Base-by-base conservation (phyloP, 2,888 invertebrate genomes). In the Noctua fimbriata region DNA sequence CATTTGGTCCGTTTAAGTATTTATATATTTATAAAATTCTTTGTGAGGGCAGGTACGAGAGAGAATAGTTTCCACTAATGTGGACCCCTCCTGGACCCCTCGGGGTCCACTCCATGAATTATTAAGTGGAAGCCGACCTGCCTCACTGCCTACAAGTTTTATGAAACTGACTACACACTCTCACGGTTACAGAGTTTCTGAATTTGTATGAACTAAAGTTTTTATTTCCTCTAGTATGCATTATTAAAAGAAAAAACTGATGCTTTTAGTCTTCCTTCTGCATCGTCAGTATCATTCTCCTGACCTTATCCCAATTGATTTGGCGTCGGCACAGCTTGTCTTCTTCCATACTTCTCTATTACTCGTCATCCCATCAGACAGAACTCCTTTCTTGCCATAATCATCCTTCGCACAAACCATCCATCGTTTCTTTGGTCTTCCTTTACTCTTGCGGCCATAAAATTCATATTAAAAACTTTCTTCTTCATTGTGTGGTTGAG, bases 21-120 rank as follows among this genome's bases (percentile, higher is more conserved):
- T 84, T 72, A 79, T 78, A 70, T 76, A 84, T 87, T 76, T 81
- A 83, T 81, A 78, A 76, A 77, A 83, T 82, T 81, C 79, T 73
- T 73, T 72, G 69, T 76, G 81, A 73, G 73, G 66, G 32, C 28
- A 52, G 71, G 36, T 41, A 76, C 67, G 60, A 71, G 66, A 69
- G 69, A 72, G 32, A 67, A 80, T 88, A 88, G 86, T 88, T 71
- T 69, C 67, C 55, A 78, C 88, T 89, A 86, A 83, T 83, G 86
- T 86, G 78, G 63, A 44, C 63, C 80, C 65, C 69, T 55, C 75
- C 60, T 81, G 66, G 69, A 44, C 66, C 78, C 67, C 67, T 55
- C 73, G 69, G 83, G 72, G 78, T 69, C 65, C 28, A 21, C n/a
- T 47, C 69, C 21, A 9, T 89, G 88, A 88, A 89, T 88, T 88